Evolutionary conservation across 2,113 vertebrate species (phyloP), one percentile per base, ranked within the genome.

Genomic region (Phoenicopterus ruber): DNA sequence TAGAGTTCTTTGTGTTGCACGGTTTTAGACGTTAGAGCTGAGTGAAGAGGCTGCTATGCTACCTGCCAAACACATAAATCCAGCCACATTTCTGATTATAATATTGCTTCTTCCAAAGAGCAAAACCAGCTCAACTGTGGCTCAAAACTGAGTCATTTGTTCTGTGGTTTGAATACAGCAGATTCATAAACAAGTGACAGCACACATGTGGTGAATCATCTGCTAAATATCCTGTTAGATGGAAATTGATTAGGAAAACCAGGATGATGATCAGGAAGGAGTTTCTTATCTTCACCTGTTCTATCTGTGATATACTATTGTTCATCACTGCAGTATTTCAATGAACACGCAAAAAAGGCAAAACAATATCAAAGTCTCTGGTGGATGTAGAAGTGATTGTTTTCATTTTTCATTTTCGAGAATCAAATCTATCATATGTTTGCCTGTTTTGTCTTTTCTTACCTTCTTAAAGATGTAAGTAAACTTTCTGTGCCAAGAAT

Each of bases 61-160:
- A 55, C n/a, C 59, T 90, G 62, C 58, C 85, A 94, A 94, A 44
- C 34, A 72, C 28, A 70, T 44, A 80, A 90, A 92, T 85, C 49
- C 44, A 40, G 11, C 16, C 44, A 36, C 0, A 0, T 52, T 89
- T 89, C 71, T 71, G 83, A 82, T 82, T 26, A 49, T 36, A 22
- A 17, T 31, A 38, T 82, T 95, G 29, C 62, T 90, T 78, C 36
- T 66, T 71, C 18, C 73, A 76, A 70, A 93, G 81, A 71, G 19
- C n/a, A 82, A 89, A 81, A n/a, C 1, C 34, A 81, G 17, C 40
- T 82, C 73, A 84, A 3, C 28, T 49, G 7, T 81, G 57, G 21
- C 36, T 90, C 57, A 72, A 63, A 82, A 69, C 7, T 3, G 6
- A 82, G 58, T 66, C 1, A 44, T 94, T 91, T 89, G 14, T 74